Evolutionary conservation across 2,888 invertebrate species (phyloP).

Genomic region (Melinaea marsaeus): DNA sequence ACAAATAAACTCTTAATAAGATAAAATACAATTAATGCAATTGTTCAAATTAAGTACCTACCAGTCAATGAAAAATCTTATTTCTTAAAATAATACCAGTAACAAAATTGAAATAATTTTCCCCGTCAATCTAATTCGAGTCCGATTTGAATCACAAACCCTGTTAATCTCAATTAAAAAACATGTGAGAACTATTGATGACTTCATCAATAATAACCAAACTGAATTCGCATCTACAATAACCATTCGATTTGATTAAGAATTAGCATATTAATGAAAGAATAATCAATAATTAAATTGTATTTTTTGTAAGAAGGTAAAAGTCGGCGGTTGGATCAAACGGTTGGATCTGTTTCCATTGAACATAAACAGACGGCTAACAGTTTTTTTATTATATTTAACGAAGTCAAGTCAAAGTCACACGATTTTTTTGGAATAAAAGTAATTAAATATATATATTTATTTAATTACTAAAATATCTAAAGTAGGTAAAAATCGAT

Average conservation of each 20-base stretch:
- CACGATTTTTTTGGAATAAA: too few species aligned
- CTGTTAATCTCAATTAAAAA: conserved; percentile 27
- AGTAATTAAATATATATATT: too few species aligned
- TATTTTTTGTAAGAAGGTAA: conserved; percentile 53
- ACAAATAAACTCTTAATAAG: too few species aligned
- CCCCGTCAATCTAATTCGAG: conserved; percentile 7
- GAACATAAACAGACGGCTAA: conserved; percentile 1
- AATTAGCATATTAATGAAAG: conserved; percentile 53
- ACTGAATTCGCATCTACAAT: conserved; percentile 49
- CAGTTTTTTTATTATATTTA: too few species aligned
- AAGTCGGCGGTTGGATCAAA: conserved; percentile 46
- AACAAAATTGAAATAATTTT: too few species aligned
- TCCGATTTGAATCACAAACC: conserved; percentile 10
- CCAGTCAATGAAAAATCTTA: too few species aligned
- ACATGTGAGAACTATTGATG: conserved; percentile 39
- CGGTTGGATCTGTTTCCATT: conserved; percentile 16
- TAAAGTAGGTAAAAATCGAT: too few species aligned
- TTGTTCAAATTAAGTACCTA: too few species aligned
- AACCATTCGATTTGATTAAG: conserved; percentile 51
- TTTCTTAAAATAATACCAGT: too few species aligned
- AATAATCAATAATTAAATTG: conserved; percentile 49
- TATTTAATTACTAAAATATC: too few species aligned
- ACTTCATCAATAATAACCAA: conserved; percentile 53
- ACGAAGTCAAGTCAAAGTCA: too few species aligned
- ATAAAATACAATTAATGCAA: too few species aligned